phyloP scores from a whole-genome alignment of 2,797 vertebrate species.

The Cephalopachus bancanus region DNA sequence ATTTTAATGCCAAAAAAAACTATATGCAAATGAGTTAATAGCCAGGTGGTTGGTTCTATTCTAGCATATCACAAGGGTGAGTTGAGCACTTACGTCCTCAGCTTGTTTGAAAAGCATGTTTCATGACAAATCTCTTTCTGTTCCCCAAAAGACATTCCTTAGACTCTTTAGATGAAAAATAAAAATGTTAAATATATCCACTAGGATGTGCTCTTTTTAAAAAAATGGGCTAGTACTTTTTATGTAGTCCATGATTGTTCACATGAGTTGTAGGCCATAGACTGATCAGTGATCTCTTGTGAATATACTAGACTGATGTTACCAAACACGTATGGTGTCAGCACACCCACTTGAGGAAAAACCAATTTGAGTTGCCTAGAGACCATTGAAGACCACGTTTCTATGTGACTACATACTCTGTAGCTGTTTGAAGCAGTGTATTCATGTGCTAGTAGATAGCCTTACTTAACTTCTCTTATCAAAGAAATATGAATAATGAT shows the following conservation, averaged over 20 bases:
- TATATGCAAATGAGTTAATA: constrained; percentile 60
- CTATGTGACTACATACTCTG: neutral
- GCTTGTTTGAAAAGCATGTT: constrained; percentile 59
- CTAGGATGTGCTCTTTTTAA: constrained; percentile 79
- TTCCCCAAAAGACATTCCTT: neutral
- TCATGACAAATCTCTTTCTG: constrained; percentile 42
- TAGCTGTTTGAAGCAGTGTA: neutral
- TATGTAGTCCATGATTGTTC: neutral
- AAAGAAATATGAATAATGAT: constrained; percentile 20
- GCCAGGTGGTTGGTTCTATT: constrained; percentile 60
- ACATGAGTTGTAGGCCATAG: neutral
- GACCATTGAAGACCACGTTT: neutral
- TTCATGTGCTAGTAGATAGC: neutral
- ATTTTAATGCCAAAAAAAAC: constrained; percentile 65
- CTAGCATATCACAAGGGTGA: constrained; percentile 55
- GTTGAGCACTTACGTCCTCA: constrained; percentile 37
- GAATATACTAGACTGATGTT: neutral
- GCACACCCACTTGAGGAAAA: neutral
- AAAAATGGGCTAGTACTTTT: neutral
- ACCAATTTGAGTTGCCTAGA: neutral
- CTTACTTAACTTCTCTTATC: constrained; percentile 3
- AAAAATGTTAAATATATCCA: constrained; percentile 68
- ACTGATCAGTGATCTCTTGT: neutral
- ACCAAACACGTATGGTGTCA: constrained; percentile 20
- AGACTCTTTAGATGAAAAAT: constrained; percentile 69